Percentiles rank a stretch among this genome's conserved stretches.
Evolutionary conservation across 1,140 invertebrate species (phyloP).

Genomic region (Arion vulgaris): DNA sequence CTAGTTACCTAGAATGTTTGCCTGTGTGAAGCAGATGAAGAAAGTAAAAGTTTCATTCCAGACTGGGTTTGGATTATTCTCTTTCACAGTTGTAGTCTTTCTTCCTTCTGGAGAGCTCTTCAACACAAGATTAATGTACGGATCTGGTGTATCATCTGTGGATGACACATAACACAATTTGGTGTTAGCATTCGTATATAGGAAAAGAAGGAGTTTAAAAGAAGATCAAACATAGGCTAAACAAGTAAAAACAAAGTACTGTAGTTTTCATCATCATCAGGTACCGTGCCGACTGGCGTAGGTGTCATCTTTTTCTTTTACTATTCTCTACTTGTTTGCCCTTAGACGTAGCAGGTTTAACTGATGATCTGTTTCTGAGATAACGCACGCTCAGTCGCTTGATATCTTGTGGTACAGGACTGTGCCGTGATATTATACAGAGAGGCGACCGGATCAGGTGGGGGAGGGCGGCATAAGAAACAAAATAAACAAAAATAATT

Average conservation of each 20-base stretch:
- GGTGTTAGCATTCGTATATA: neutral
- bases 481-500: too few species aligned
- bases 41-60: slow-evolving; percentile 74
- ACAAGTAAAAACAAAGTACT: too few species aligned
- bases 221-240: neutral
- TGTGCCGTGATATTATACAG: too few species aligned
- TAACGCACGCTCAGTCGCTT: too few species aligned
- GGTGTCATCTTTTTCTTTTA: neutral
- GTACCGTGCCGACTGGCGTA: neutral
- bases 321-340: too few species aligned
- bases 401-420: too few species aligned
- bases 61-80: slow-evolving; percentile 71
- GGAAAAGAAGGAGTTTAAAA: neutral
- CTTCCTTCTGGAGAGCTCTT: slow-evolving; percentile 71
- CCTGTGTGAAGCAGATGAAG: slow-evolving; percentile 64
- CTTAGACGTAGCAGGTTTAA: too few species aligned
- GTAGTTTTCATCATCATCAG: too few species aligned
- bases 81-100: slow-evolving; percentile 68
- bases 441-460: too few species aligned
- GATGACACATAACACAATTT: neutral
- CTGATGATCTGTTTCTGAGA: too few species aligned
- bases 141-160: slow-evolving; percentile 74
- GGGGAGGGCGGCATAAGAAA: too few species aligned
- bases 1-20: slow-evolving; percentile 58
- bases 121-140: slow-evolving; percentile 71